phyloP scores from a whole-genome alignment of 2,797 vertebrate species.

The Chrysocyon brachyurus region DNA sequence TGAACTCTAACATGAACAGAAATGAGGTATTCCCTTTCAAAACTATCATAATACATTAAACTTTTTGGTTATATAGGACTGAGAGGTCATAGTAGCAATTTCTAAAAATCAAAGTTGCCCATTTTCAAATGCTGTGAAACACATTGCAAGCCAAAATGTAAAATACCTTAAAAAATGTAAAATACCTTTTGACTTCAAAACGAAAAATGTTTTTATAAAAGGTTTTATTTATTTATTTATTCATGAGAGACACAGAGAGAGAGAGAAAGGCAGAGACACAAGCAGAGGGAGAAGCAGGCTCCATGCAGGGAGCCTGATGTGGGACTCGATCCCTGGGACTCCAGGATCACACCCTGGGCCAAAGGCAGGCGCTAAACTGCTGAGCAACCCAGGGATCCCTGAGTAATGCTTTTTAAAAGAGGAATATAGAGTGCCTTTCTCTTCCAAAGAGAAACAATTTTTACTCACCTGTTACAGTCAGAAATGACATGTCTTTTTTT shows the following conservation, averaged over 20 bases:
- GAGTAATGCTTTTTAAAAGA: background rate
- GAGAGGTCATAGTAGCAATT: conserved; percentile 5
- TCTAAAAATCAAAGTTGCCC: background rate
- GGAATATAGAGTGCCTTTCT: background rate
- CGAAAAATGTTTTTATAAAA: background rate
- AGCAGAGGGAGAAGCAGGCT: too few relatives aligned
- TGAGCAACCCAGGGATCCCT: too few relatives aligned
- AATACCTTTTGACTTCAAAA: background rate
- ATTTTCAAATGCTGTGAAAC: conserved; percentile 58
- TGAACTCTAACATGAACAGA: conserved; percentile 1
- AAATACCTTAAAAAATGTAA: background rate
- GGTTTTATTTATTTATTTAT: too few relatives aligned
- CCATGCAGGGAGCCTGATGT: too few relatives aligned
- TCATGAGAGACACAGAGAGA: too few relatives aligned
- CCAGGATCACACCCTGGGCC: too few relatives aligned
- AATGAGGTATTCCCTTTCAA: conserved; percentile 48
- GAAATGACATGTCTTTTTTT: background rate
- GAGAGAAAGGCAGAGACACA: too few relatives aligned
- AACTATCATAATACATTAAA: background rate
- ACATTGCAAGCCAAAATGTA: conserved; percentile 31
- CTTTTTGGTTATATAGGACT: conserved; percentile 52
- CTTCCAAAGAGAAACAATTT: background rate
- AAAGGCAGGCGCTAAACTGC: too few relatives aligned
- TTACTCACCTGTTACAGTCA: background rate
- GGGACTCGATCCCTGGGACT: too few relatives aligned